Base-by-base conservation (phyloP, 2,113 vertebrate genomes). In the Eulemur macaco region DNA sequence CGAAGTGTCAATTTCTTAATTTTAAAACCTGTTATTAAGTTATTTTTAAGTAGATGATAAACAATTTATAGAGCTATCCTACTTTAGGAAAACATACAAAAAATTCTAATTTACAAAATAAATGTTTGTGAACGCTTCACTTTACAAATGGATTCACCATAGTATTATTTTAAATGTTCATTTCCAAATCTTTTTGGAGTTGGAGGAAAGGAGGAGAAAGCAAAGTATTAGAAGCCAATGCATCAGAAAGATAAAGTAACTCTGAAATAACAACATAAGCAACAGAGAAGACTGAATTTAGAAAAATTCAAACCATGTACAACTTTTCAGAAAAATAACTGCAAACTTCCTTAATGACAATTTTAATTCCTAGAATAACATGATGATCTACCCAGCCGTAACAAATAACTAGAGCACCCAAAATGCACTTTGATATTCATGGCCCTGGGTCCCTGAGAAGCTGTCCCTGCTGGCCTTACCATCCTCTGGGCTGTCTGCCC, bases 251-350 rank as follows among this genome's bases (percentile, higher is more conserved):
- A 64, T 23, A 80, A 60, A 69, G 42, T 5, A 66, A 73, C 37
- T 76, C 13, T 68, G 27, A 58, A 60, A 74, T 31, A 86, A 64
- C 17, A 39, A 78, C 1, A 20, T 17, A 27, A 93, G 23, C 21
- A 73, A 90, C 10, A 83, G 42, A 42, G 47, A 47, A 73, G 23
- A 94, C 47, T 63, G 23, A 50, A 78, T 71, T 76, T 42, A 82
- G 25, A 85, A 91, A 90, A 78, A 87, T 47, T 18, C n/a, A 77
- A 78, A 23, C 56, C 37, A 91, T 0, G 4, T 58, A 74, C 5
- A 71, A 74, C 42, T 81, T 66, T 76, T 83, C 68, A 87, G 56
- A 88, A 96, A 90, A 86, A 76, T 52, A 77, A 83, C 84, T 66
- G 45, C n/a, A 89, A 89, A 86, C 20, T 13, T 69, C 23, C 23